These are phyloP conservation scores for Cremastinae sp. DNA, from an alignment of 2,888 invertebrate species.

Conservation along the genomic window DNA sequence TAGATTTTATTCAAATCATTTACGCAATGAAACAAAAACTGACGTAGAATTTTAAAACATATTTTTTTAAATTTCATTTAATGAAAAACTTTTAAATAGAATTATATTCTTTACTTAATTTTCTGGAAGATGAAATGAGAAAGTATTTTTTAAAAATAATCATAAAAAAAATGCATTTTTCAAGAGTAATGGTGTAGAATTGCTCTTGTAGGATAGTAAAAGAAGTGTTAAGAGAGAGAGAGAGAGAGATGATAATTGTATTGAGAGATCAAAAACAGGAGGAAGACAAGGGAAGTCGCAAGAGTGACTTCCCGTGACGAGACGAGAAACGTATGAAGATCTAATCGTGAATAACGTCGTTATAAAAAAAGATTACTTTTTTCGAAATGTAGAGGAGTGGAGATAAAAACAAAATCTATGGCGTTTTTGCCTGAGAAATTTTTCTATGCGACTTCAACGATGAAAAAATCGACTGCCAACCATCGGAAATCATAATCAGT, in stretches of 20 bases:
- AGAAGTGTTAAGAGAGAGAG: too few relatives aligned
- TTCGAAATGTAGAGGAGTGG: slow-evolving; percentile 4
- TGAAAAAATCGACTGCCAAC: slow-evolving; percentile 54
- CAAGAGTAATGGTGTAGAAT: slow-evolving; percentile 12
- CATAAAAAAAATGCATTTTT: too few relatives aligned
- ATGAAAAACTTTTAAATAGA: too few relatives aligned
- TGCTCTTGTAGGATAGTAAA: background rate
- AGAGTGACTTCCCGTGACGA: slow-evolving; percentile 8
- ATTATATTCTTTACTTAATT: too few relatives aligned
- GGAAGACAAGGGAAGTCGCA: slow-evolving; percentile 1
- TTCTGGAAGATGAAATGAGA: too few relatives aligned
- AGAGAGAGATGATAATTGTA: background rate
- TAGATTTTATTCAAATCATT: too few relatives aligned
- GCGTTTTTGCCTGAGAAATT: slow-evolving; percentile 16
- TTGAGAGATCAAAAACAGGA: slow-evolving; percentile 19
- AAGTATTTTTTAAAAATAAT: too few relatives aligned
- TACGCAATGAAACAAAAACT: too few relatives aligned
- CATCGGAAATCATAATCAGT: slow-evolving; percentile 54
- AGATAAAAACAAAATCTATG: background rate
- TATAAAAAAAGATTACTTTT: slow-evolving; percentile 1
- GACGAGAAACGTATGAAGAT: slow-evolving; percentile 16
- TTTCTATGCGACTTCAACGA: slow-evolving; percentile 27
- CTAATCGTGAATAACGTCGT: slow-evolving; percentile 24
- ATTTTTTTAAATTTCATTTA: too few relatives aligned
- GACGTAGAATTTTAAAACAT: too few relatives aligned